phyloP scores from a whole-genome alignment of 2,797 vertebrate species.

The Enteromius treurensis region DNA sequence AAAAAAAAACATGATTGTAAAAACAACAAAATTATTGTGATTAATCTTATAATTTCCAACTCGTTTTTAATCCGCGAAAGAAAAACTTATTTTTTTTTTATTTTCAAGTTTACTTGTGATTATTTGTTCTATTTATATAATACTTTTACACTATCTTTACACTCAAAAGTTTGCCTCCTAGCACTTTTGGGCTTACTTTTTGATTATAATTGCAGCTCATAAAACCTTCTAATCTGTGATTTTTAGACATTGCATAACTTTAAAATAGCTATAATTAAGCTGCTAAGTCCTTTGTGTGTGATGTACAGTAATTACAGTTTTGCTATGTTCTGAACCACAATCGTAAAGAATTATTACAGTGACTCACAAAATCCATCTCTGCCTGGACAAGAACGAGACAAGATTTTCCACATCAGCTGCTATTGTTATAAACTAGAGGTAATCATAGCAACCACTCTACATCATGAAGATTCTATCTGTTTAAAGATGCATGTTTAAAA shows the following conservation, averaged over 20 bases:
- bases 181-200: neutral
- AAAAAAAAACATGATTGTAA: neutral
- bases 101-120: neutral
- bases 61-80: neutral
- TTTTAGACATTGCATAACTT: neutral
- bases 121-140: neutral
- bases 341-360: neutral
- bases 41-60: neutral
- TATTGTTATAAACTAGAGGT: neutral
- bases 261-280: neutral
- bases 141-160: neutral
- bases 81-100: neutral
- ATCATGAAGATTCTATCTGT: neutral
- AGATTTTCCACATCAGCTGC: slow-evolving; percentile 4
- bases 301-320: neutral
- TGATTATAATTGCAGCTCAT: neutral
- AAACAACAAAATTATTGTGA: neutral
- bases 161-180: neutral
- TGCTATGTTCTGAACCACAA: neutral
- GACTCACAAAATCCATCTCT: neutral
- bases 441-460: slow-evolving; percentile 1
- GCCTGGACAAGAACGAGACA: no score
- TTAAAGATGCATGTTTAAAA: neutral
- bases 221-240: neutral
- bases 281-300: neutral